phyloP scores from a whole-genome alignment of 1,140 invertebrate species.

The Megathymus violae region DNA sequence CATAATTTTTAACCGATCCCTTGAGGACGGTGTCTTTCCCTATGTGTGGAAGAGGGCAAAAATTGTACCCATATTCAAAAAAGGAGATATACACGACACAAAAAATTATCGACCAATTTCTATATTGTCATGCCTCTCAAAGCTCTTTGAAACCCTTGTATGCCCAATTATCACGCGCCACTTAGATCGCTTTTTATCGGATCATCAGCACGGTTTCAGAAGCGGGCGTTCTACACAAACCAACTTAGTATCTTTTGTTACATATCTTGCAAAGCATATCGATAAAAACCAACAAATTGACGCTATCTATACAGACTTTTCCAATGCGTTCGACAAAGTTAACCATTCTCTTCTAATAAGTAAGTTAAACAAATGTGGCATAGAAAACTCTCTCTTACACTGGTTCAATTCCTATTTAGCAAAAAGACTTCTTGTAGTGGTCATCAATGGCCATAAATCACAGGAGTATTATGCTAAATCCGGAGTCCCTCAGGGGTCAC shows the following conservation, averaged over 20 bases:
- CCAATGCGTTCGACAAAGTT: conserved; percentile 26
- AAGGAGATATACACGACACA: conserved; percentile 10
- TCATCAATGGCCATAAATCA: conserved; percentile 4
- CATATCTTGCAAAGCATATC: background rate
- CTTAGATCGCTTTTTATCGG: conserved; percentile 1
- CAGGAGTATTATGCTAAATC: background rate
- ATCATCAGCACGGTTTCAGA: conserved; percentile 20
- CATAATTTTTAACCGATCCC: conserved; percentile 15
- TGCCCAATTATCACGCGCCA: too few species aligned
- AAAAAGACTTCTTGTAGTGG: conserved; percentile 1
- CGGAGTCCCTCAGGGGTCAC: background rate
- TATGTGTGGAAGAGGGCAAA: conserved; percentile 11
- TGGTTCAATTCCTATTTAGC: conserved; percentile 24
- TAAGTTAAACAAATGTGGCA: conserved; percentile 18
- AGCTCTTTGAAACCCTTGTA: conserved; percentile 15
- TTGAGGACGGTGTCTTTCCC: conserved; percentile 9
- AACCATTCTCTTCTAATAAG: conserved; percentile 9
- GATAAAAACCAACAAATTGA: conserved; percentile 11
- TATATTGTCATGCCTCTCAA: conserved; percentile 24
- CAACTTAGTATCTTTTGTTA: conserved; percentile 17
- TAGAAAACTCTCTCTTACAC: conserved; percentile 9
- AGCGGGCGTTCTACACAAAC: conserved; percentile 14
- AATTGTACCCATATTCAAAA: too few species aligned
- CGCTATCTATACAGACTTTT: too few species aligned
- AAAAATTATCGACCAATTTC: too few species aligned